Evolutionary conservation across 1,140 invertebrate genomes (phyloP), one percentile per base, ranked within the genome.

Genomic region (Chironomus tepperi): DNA sequence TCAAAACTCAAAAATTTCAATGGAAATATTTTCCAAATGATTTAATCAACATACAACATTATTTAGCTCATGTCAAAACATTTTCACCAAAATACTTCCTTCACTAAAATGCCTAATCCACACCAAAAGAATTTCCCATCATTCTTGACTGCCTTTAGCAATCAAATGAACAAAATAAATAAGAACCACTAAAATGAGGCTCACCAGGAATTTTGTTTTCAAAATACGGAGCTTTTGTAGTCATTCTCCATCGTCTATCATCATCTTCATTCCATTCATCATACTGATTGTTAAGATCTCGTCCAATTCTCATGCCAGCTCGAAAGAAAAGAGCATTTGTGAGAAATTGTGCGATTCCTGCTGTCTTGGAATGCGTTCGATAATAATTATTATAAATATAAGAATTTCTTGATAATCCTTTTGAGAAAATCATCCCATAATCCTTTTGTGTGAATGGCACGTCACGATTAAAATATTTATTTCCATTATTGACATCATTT

Each of bases 141-240:
- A 47, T 7, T 15, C 43, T 47, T 9, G 43, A 57, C n/a, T 57
- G 12, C n/a, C n/a, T 15, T 15, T 5, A 12, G 5, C 12, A 15
- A 57, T 34, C 24, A 34, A 34, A 34, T 34, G 24, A 34, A 34
- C 24, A 34, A 34, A 34, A 34, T 2, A 5, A 34, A 34, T 2
- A 34, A 34, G 5, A 34, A 34, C 24, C 24, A 34, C 24, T 34
- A 1, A 34, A 34, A 34, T 57, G 47, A 15, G 12, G n/a, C 47
- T 57, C 12, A 57, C 47, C 47, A 57, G 47, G 47, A 57, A 57
- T 57, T 57, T 57, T 57, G n/a, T 57, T 57, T 57, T 57, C 47
- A 57, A 57, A 57, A 57, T 57, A 57, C 0, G 47, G 47, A n/a
- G 47, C 47, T 57, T 57, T 57, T n/a, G 47, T 57, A 9, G 47